A percentile compares a stretch with the other conserved stretches of the same genome.
Conservation (phyloP, 2,888 invertebrate species). For the Chrysomela aeneicollis region DNA sequence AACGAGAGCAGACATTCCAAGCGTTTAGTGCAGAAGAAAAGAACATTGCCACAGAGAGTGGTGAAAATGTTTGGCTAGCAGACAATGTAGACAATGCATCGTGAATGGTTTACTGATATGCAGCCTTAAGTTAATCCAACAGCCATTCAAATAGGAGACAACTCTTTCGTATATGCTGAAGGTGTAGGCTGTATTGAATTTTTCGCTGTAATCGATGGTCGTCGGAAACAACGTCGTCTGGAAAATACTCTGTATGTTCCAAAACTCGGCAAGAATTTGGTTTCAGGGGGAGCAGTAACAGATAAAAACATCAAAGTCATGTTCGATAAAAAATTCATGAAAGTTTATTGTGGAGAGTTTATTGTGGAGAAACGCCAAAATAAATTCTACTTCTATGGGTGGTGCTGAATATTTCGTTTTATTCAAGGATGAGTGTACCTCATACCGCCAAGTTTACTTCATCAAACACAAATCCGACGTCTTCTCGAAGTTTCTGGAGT, state of each 20-base stretch:
- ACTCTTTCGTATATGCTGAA: too few species aligned
- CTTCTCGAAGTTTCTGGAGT: conserved; percentile 3
- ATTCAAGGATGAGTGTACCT: conserved; percentile 2
- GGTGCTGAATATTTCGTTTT: conserved; percentile 5
- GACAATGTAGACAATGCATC: background rate
- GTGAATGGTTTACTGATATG: conserved; percentile 10
- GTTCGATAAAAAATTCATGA: background rate
- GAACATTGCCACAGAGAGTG: background rate
- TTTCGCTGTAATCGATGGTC: too few species aligned
- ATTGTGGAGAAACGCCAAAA: too few species aligned
- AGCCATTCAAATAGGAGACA: conserved; percentile 4
- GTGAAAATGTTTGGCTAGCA: conserved; percentile 1
- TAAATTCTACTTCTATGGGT: background rate
- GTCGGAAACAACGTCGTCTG: too few species aligned
- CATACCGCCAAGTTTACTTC: background rate
- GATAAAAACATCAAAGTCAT: background rate
- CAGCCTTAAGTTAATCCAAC: background rate
- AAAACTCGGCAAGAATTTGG: too few species aligned
- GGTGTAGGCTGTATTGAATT: too few species aligned
- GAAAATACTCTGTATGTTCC: too few species aligned
- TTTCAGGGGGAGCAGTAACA: conserved; percentile 13
- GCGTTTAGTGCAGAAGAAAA: conserved; percentile 6
- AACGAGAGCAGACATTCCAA: background rate
- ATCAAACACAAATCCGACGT: too few species aligned
- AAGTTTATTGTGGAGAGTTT: background rate